These are phyloP conservation scores for Squalus acanthias DNA, from an alignment of 2,797 vertebrate species.

Conservation along the genomic window DNA sequence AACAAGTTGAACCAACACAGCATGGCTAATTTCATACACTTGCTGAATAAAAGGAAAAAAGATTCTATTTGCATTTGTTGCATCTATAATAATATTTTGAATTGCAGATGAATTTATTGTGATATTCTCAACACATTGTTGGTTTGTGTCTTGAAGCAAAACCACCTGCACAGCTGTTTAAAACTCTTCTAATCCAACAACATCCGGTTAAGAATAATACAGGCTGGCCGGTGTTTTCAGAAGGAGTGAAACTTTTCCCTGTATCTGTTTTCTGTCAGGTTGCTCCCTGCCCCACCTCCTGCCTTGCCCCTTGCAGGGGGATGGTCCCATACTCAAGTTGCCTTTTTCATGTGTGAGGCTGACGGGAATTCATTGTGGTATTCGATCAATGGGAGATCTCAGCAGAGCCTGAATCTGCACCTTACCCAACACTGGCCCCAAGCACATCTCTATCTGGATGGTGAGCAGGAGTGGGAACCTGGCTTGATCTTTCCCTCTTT, in stretches of 20 bases:
- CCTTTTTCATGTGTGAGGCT: not conserved
- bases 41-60: not conserved
- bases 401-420: not conserved
- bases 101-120: not conserved
- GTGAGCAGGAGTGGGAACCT: not conserved
- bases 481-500: not conserved
- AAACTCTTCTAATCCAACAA: not conserved
- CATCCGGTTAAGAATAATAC: not conserved
- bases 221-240: not conserved
- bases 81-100: conserved; percentile 27
- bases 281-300: not conserved
- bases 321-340: not conserved
- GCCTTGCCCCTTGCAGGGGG: not conserved
- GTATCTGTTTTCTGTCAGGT: not conserved
- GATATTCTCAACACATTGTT: not conserved
- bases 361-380: not conserved
- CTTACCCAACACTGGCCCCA: not conserved
- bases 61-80: not conserved
- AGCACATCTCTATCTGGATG: not conserved
- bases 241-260: not conserved
- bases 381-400: not conserved
- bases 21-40: not conserved
- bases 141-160: not conserved
- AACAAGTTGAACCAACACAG: not conserved
- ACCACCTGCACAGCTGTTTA: not conserved